Conservation (phyloP, 2,113 vertebrate genomes). For the Dromiciops gliroides region DNA sequence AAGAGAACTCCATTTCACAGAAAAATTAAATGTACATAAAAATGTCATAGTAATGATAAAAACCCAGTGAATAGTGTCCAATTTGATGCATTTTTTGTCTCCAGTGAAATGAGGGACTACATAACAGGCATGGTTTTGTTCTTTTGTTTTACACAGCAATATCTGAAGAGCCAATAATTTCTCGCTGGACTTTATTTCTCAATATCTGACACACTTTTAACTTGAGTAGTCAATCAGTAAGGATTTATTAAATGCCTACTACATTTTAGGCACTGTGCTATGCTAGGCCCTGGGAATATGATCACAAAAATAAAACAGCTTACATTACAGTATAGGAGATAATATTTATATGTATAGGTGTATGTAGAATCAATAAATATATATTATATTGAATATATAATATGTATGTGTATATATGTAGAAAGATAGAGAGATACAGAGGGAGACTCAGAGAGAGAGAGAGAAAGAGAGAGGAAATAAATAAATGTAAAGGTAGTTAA, state of each 20-base stretch:
- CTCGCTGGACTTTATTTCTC: not conserved
- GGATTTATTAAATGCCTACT: not conserved
- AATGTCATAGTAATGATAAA: not conserved
- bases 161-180: not conserved
- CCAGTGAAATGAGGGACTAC: not conserved
- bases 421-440: too few species aligned
- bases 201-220: not conserved
- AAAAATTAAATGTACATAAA: not conserved
- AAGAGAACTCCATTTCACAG: not conserved
- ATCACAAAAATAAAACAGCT: not conserved
- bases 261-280: not conserved
- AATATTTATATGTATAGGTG: not conserved
- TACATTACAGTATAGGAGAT: not conserved
- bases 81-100: slow-evolving; percentile 1
- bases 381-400: too few species aligned
- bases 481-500: not conserved
- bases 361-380: too few species aligned
- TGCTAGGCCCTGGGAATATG: too few species aligned
- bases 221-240: not conserved
- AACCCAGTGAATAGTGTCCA: not conserved
- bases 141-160: not conserved
- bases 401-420: too few species aligned
- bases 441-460: too few species aligned
- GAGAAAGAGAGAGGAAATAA: too few species aligned
- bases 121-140: not conserved